Conservation (phyloP, 2,888 invertebrate genomes). For the Tetropium fuscum region DNA sequence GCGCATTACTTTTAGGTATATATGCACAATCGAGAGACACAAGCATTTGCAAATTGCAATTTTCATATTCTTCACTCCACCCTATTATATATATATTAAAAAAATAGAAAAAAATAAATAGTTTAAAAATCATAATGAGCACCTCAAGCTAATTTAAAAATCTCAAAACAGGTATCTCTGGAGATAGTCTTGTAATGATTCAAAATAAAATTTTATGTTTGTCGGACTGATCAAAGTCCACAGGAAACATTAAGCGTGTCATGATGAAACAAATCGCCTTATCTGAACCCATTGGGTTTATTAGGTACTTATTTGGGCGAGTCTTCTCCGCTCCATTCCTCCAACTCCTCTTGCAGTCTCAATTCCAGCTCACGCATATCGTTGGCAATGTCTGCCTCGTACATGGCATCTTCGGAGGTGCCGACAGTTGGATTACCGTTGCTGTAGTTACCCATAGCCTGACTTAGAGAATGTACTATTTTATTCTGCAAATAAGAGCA, state of each 20-base stretch:
- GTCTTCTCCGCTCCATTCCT: slow-evolving; percentile 74
- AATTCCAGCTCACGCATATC: slow-evolving; percentile 75
- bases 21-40: no score
- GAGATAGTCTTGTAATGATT: not conserved
- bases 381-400: slow-evolving; percentile 75
- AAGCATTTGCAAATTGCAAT: no score
- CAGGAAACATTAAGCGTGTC: slow-evolving; percentile 1
- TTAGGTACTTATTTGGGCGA: slow-evolving; percentile 56
- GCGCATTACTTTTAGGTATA: no score
- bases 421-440: slow-evolving; percentile 50
- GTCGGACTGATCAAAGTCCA: not conserved
- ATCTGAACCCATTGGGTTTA: slow-evolving; percentile 64
- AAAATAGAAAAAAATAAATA: slow-evolving; percentile 1
- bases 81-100: no score
- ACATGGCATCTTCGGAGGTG: slow-evolving; percentile 69
- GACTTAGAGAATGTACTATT: slow-evolving; percentile 60
- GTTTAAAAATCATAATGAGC: not conserved
- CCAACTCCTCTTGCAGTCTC: slow-evolving; percentile 75
- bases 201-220: slow-evolving; percentile 4
- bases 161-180: not conserved
- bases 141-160: not conserved
- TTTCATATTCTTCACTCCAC: no score
- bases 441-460: slow-evolving; percentile 53
- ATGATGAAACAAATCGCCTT: slow-evolving; percentile 17
- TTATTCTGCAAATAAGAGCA: slow-evolving; percentile 58